Percentiles rank a stretch among this genome's conserved stretches.
phyloP scores from a whole-genome alignment of 2,113 vertebrate species.

The Phyllostomus discolor region DNA sequence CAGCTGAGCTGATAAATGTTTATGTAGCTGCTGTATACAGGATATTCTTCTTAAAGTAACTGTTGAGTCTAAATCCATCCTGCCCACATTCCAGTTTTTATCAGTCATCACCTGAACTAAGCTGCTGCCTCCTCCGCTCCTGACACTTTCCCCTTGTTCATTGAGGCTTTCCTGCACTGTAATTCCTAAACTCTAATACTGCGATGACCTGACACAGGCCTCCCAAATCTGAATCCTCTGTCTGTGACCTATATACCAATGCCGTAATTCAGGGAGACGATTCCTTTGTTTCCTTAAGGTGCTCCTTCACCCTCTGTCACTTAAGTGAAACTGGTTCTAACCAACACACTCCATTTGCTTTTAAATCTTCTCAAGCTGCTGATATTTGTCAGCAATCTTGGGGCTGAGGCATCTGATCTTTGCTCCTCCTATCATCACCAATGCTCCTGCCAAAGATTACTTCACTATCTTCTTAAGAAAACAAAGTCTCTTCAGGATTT shows the following conservation, averaged over 20 bases:
- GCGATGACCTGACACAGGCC: background rate
- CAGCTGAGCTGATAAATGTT: background rate
- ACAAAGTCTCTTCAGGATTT: background rate
- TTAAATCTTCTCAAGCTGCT: background rate
- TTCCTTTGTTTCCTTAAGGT: background rate
- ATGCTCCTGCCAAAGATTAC: background rate
- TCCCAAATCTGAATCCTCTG: background rate
- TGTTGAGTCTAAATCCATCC: background rate
- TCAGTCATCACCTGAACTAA: background rate
- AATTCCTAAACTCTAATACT: background rate
- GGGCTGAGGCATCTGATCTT: background rate
- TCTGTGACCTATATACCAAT: background rate
- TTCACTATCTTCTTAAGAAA: background rate
- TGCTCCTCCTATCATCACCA: background rate
- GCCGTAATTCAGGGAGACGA: background rate
- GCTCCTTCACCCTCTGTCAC: background rate
- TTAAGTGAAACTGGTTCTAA: background rate
- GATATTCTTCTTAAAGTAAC: background rate
- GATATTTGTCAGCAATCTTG: background rate
- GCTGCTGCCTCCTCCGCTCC: accelerated
- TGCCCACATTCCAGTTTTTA: background rate
- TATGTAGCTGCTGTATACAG: background rate
- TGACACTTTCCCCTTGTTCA: background rate
- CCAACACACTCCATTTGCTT: background rate
- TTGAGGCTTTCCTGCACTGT: background rate